Conservation (phyloP, 2,113 vertebrate genomes). For the Orientallactaga bullata region DNA sequence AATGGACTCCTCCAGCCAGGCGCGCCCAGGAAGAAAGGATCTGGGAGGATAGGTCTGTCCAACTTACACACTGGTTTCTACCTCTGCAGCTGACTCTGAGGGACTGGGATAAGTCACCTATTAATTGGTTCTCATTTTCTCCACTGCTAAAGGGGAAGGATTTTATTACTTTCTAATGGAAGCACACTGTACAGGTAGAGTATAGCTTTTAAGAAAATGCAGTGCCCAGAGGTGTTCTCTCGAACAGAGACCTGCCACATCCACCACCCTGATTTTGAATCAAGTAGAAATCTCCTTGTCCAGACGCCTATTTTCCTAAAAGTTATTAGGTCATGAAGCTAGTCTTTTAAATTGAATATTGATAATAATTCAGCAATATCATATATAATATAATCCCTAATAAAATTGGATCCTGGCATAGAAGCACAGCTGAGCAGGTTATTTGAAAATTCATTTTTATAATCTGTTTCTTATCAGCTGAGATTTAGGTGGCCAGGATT, state of each 20-base stretch:
- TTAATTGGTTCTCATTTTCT: conserved; percentile 60
- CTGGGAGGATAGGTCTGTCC: not conserved
- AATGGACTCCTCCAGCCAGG: not conserved
- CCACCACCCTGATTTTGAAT: conserved; percentile 13
- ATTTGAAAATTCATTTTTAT: conserved; percentile 73
- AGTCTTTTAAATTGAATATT: conserved; percentile 73
- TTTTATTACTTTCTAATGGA: conserved; percentile 54
- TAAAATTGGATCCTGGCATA: conserved; percentile 56
- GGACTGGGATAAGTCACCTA: conserved; percentile 22
- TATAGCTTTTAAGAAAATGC: conserved; percentile 23
- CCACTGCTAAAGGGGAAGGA: not conserved
- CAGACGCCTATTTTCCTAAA: conserved; percentile 55
- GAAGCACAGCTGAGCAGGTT: conserved; percentile 61
- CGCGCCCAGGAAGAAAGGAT: not conserved
- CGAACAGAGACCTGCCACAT: not conserved
- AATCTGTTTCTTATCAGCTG: conserved; percentile 70
- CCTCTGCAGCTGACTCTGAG: not conserved
- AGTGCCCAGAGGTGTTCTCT: not conserved
- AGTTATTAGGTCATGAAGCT: conserved; percentile 57
- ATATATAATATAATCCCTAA: conserved; percentile 66
- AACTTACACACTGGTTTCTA: not conserved
- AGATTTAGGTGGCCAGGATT: conserved; percentile 48
- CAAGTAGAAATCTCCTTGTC: conserved; percentile 20
- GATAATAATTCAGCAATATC: conserved; percentile 68
- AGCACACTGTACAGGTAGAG: not conserved